Evolutionary conservation across 2,797 vertebrate species (phyloP), one percentile per base, ranked within the genome.

Genomic region (Notolabrus celidotus): DNA sequence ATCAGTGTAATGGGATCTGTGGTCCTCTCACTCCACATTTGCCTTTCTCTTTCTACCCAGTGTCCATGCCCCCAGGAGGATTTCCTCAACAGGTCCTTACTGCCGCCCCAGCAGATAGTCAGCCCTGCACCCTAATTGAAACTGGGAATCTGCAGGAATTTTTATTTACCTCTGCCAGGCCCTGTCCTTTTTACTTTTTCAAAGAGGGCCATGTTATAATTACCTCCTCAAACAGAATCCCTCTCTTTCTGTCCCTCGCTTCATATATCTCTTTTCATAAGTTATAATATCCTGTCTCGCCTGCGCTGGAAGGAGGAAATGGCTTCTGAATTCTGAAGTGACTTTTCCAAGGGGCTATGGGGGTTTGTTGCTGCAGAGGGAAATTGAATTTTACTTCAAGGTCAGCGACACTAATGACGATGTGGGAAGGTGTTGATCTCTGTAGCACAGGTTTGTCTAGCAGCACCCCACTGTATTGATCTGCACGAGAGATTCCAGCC

Each of bases 311-410:
- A 66, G 73, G 57, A 89, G 90, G 89, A 94, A 93, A 92, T 92
- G 83, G 86, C 88, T 77, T 83, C 77, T 68, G 74, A 71, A 86
- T 87, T 86, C 64, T 84, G 82, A 84, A 88, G 90, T 85, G 87
- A 83, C 88, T 87, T 88, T 86, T 73, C 72, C 58, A 56, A 61
- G 59, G 60, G 76, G 43, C 52, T 43, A n/a, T 14, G 41, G 64
- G 78, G 77, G 51, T 69, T 86, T 83, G 81, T 86, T 89, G 87
- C 87, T 88, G 79, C 68, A 60, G 82, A 79, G 90, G 93, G 92
- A 94, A 94, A 94, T 93, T 88, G 89, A 88, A 90, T 92, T 93
- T 93, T 90, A 92, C 89, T 94, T 94, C 92, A 91, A 91, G 92
- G 90, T 95, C 93, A 93, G 87, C 66, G 86, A 93, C 92, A 94